Base-by-base conservation (phyloP, 2,888 invertebrate genomes). In the Epinotia nisella region DNA sequence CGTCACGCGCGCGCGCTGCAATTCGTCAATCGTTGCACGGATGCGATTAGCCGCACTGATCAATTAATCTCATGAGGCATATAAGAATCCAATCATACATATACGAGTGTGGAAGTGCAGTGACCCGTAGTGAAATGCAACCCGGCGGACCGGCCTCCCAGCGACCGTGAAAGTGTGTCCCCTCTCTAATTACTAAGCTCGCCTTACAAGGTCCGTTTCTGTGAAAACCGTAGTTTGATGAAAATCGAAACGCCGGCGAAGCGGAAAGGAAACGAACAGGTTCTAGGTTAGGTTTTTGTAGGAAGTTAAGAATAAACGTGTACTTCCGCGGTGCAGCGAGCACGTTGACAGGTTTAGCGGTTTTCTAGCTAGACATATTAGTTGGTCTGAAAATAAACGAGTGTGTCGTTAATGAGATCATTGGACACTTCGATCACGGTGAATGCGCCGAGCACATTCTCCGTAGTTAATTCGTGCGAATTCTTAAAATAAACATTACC, bases 71-170 rank as follows among this genome's bases (percentile, higher is more conserved):
- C 39, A 9, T 4, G 35, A 53, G 35, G n/a, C 53, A 24, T 17
- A n/a, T 49, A 11, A 53, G 11, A 45, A 62, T 15, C 49, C 61
- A 61, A 62, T 62, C 56, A 39, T 59, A 39, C 59, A 55, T 21
- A 55, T n/a, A n/a, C n/a, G 55, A 70, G 59, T 15, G 59, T 59
- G 19, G 65, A 29, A 69, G 78, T 86, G 86, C 90, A 90, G 84
- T 88, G 90, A 91, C 89, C 90, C 86, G 84, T 77, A 86, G 90
- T 86, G 89, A 90, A 90, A 92, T 87, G 85, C 84, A 83, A 83
- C 82, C 82, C 82, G 81, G 82, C 82, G 79, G 81, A 80, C 85
- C 82, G 81, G 83, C 84, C 82, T 79, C 78, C 78, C 76, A 78
- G 77, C 78, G 80, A 82, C 83, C 83, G 91, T 84, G 92, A 92